Base-by-base conservation (phyloP, 2,113 vertebrate genomes). In the Hippolais icterina region DNA sequence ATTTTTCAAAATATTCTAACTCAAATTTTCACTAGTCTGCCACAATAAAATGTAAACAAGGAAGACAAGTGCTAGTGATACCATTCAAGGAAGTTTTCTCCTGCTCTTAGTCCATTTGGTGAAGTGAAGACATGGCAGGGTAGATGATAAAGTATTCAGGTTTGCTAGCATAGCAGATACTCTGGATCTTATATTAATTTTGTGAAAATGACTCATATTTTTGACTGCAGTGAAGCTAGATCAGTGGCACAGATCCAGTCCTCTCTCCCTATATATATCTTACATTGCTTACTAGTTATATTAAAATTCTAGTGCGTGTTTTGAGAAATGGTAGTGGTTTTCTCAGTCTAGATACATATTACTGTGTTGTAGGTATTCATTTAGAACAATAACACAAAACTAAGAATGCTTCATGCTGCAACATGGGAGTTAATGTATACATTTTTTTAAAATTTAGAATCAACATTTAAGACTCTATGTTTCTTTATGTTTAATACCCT, bases 51-150 rank as follows among this genome's bases (percentile, higher is more conserved):
- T 25, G 6, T 72, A 74, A 89, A 49, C 33, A 57, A 86, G n/a
- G 6, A 8, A 74, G 63, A 50, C 33, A 74, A 83, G 47, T 78
- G n/a, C 10, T 81, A 60, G 50, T 69, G 83, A 39, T 95, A 70
- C 87, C 54, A 37, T 42, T 96, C 59, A 97, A 94, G 83, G 72
- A 96, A 80, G 29, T 94, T 97, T 97, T 96, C 52, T 94, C 65
- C 63, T 56, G 77, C 70, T 96, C 72, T 96, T 97, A 96, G 72
- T 96, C 94, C 90, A 72, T 72, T 68, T 91, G 63, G 52, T 69
- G 42, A 97, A 97, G 89, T 68, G 91, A 97, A 97, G 89, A 77
- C 44, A 83, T 78, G 88, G 71, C 77, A 96, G 90, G 63, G 46
- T 69, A 75, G 46, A 41, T 65, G n/a, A 81, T 97, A 88, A 90